Evolutionary conservation across 2,797 vertebrate species (phyloP), one percentile per base, ranked within the genome.

Genomic region (Hoplostethus atlanticus): DNA sequence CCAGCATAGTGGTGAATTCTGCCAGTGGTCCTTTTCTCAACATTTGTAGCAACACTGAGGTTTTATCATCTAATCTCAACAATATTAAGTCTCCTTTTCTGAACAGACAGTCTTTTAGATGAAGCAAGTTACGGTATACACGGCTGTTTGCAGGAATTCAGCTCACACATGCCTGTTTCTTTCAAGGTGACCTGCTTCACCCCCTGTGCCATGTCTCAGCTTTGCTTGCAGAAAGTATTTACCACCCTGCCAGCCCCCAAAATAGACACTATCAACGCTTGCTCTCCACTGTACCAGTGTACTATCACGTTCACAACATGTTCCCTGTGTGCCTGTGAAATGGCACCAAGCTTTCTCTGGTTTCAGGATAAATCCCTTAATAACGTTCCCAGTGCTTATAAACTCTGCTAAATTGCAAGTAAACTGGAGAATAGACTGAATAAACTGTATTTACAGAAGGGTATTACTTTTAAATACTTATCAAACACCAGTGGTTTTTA

Each of bases 221-320:
- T 77, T 69, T 66, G 75, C 78, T 57, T 78, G 77, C 76, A 64
- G 79, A 83, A 81, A 83, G 79, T 71, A 76, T 80, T 84, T 47
- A 16, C 60, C 74, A 38, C 55, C 63, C 30, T 53, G 52, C 81
- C 68, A 71, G 21, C 31, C 84, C 80, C 64, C 21, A 83, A 69
- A 92, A 90, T 88, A 92, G 88, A 90, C 38, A 51, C 73, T 57
- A 73, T 78, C 66, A 69, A 58, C 71, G 21, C 65, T 74, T n/a
- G 44, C 68, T 51, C 44, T 9, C 68, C 75, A 8, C 74, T 36
- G 52, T 60, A n/a, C 60, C 21, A 44, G n/a, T 57, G 69, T 66
- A 77, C 77, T 63, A 77, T 79, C 79, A 70, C 28, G 13, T 81
- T 80, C 67, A 64, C 73, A 63, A 55, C 69, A 53, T 58, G 71